phyloP scores from a whole-genome alignment of 2,113 vertebrate species.

The Silurus glanis region DNA sequence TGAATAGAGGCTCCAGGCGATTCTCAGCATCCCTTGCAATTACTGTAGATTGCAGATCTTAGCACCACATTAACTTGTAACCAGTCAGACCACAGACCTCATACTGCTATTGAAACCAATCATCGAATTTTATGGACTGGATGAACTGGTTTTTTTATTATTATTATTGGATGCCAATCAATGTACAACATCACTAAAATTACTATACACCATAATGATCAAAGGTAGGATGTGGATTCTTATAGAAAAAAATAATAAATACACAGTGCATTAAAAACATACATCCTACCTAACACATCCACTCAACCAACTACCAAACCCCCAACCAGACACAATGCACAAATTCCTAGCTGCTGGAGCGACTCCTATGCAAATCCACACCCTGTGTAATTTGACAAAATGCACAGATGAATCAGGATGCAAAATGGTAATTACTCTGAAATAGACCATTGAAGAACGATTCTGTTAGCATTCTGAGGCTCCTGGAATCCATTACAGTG shows the following conservation, averaged over 20 bases:
- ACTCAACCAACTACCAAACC: no score
- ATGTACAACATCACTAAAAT: background rate
- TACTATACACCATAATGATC: background rate
- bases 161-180: background rate
- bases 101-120: background rate
- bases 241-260: background rate
- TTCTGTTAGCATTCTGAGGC: constrained; percentile 70
- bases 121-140: background rate
- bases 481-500: constrained; percentile 67
- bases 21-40: background rate
- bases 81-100: background rate
- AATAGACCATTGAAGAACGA: constrained; percentile 67
- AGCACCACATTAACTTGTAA: background rate
- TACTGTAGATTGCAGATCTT: background rate
- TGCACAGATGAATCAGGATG: constrained; percentile 66
- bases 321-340: background rate
- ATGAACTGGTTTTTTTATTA: background rate
- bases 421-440: constrained; percentile 71
- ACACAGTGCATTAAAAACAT: background rate
- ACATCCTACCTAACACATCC: background rate
- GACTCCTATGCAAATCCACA: constrained; percentile 66
- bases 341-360: background rate
- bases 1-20: background rate
- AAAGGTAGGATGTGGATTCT: background rate
- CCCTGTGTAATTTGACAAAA: constrained; percentile 65